A percentile compares a stretch with the other conserved stretches of the same genome.
Conservation (phyloP, 2,113 vertebrate genomes). For the Bos taurus region DNA sequence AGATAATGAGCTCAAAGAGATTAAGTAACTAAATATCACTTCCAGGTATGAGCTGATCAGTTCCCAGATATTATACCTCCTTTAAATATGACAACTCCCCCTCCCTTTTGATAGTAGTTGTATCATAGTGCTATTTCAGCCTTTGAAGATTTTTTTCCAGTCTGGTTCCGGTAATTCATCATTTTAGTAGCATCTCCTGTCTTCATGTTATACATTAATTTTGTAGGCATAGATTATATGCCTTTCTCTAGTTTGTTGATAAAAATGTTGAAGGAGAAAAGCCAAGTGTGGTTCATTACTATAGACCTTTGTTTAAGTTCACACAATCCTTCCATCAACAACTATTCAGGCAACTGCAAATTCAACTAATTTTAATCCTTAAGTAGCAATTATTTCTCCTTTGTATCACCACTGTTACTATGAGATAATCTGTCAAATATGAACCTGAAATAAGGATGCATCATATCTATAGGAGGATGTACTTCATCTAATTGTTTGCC, state of each 20-base stretch:
- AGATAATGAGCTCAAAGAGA: not conserved
- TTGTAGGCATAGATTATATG: not conserved
- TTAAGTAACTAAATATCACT: not conserved
- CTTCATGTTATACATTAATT: not conserved
- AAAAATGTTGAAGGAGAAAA: constrained; percentile 5
- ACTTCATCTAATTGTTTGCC: not conserved
- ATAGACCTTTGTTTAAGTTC: not conserved
- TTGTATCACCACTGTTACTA: not conserved
- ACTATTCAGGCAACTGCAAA: not conserved
- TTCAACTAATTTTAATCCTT: not conserved
- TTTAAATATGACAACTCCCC: not conserved
- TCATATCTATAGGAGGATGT: not conserved
- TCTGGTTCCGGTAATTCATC: not conserved
- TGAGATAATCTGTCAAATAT: not conserved
- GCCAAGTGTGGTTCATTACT: not conserved
- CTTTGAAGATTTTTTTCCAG: not conserved
- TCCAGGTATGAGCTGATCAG: not conserved
- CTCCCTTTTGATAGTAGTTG: not conserved
- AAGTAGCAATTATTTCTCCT: not conserved
- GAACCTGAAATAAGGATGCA: not conserved
- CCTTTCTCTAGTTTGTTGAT: not conserved
- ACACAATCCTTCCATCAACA: not conserved
- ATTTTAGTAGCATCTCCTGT: not conserved
- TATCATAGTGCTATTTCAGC: not conserved
- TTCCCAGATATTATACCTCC: not conserved